phyloP scores from a whole-genome alignment of 2,797 vertebrate species.

The Coreius guichenoti region DNA sequence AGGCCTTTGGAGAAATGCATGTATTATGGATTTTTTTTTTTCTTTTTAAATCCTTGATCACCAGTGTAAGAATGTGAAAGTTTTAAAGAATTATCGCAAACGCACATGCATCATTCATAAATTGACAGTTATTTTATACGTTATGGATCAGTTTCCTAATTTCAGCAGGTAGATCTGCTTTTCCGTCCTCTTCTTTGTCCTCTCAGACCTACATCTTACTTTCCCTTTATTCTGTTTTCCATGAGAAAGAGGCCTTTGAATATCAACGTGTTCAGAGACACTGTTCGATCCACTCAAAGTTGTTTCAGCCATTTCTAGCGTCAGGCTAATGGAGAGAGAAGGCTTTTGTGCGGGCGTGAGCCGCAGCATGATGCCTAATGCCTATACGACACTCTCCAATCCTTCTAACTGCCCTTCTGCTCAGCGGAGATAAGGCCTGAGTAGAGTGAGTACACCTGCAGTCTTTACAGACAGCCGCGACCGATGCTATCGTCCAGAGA shows the following conservation, averaged over 20 bases:
- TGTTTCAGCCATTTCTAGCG: conserved; percentile 26
- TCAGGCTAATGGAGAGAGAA: conserved; percentile 30
- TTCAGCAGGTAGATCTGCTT: background rate
- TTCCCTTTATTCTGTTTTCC: conserved; percentile 42
- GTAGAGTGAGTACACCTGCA: conserved; percentile 69
- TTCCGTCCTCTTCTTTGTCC: conserved; percentile 4
- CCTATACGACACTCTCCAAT: conserved; percentile 23
- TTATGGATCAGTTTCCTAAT: background rate
- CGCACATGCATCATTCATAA: background rate
- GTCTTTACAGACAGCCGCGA: conserved; percentile 49
- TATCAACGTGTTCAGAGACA: conserved; percentile 52
- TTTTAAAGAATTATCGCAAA: background rate
- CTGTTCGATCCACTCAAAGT: conserved; percentile 52
- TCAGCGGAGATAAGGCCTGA: conserved; percentile 73
- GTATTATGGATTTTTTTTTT: conserved; percentile 16
- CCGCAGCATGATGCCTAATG: conserved; percentile 45
- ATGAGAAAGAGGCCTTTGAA: conserved; percentile 50
- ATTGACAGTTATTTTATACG: background rate
- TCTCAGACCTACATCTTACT: conserved; percentile 12
- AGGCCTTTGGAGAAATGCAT: conserved; percentile 50
- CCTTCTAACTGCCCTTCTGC: conserved; percentile 63
- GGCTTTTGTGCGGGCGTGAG: conserved; percentile 50
- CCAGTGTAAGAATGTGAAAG: conserved; percentile 32
- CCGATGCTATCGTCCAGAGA: conserved; percentile 59
- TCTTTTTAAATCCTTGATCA: conserved; percentile 26